These are phyloP conservation scores for Falcaria lacertinaria DNA, from an alignment of 2,888 invertebrate genomes.

Conservation along the genomic window DNA sequence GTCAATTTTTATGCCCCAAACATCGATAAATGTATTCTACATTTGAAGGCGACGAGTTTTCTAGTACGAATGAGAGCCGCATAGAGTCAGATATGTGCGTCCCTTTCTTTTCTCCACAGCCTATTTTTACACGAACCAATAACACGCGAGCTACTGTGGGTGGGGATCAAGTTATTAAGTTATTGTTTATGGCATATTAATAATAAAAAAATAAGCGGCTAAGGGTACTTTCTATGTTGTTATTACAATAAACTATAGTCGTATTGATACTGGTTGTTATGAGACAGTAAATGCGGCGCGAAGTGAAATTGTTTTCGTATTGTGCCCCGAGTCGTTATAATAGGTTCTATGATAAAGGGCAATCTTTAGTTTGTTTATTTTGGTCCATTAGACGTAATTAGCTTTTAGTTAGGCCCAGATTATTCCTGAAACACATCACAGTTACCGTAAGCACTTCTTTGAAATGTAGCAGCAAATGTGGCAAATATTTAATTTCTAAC, in stretches of 20 bases:
- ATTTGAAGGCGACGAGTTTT: slow-evolving; percentile 73
- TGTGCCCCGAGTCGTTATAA: slow-evolving; percentile 41
- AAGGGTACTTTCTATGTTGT: slow-evolving; percentile 44
- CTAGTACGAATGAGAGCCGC: slow-evolving; percentile 43
- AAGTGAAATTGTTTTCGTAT: slow-evolving; percentile 63
- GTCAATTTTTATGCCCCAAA: slow-evolving; percentile 79
- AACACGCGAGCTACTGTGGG: slow-evolving; percentile 61
- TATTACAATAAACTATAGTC: slow-evolving; percentile 54
- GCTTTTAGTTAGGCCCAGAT: slow-evolving; percentile 4
- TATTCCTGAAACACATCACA: neutral
- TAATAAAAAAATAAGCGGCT: slow-evolving; percentile 70
- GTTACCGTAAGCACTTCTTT: too few species aligned
- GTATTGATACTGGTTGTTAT: slow-evolving; percentile 50
- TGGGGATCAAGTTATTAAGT: slow-evolving; percentile 75
- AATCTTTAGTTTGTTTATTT: too few species aligned
- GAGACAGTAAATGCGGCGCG: slow-evolving; percentile 53
- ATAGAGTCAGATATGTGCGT: slow-evolving; percentile 42
- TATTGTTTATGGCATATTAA: slow-evolving; percentile 77
- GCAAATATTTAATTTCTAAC: too few species aligned
- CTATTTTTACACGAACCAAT: slow-evolving; percentile 74
- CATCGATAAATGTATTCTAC: slow-evolving; percentile 77
- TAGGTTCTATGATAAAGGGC: slow-evolving; percentile 59
- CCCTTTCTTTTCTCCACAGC: slow-evolving; percentile 65
- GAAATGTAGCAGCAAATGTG: too few species aligned
- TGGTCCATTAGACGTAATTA: slow-evolving; percentile 26